phyloP scores from a whole-genome alignment of 2,888 invertebrate species.

The Metalampra italica region DNA sequence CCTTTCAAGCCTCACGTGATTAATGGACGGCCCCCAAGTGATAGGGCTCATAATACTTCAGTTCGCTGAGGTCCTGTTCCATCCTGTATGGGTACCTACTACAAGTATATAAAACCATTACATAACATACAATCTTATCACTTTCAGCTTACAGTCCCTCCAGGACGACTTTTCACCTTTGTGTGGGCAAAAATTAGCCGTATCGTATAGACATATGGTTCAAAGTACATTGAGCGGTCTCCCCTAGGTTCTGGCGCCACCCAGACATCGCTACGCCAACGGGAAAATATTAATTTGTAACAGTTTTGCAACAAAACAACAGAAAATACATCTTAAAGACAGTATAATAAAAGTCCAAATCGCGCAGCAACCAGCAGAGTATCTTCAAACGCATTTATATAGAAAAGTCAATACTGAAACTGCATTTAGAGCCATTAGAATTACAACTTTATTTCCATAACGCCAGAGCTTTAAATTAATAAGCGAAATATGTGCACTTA shows the following conservation, averaged over 20 bases:
- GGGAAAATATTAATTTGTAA: slow-evolving; percentile 35
- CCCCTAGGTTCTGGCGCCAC: slow-evolving; percentile 36
- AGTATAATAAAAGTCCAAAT: slow-evolving; percentile 12
- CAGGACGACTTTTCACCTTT: not conserved
- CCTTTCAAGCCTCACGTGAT: too few species aligned
- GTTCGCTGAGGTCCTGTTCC: too few species aligned
- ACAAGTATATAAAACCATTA: not conserved
- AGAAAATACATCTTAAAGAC: slow-evolving; percentile 18
- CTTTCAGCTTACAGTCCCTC: not conserved
- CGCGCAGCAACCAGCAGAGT: slow-evolving; percentile 7
- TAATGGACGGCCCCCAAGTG: too few species aligned
- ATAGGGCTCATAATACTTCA: too few species aligned
- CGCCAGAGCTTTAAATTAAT: slow-evolving; percentile 8
- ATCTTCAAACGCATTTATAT: slow-evolving; percentile 27
- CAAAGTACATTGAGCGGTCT: not conserved
- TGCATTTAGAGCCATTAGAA: slow-evolving; percentile 16
- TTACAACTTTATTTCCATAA: slow-evolving; percentile 9
- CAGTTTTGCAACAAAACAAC: slow-evolving; percentile 15
- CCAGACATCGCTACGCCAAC: slow-evolving; percentile 44
- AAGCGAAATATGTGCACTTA: slow-evolving; percentile 10
- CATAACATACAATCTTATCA: not conserved
- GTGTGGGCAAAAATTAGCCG: not conserved
- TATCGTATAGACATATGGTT: not conserved
- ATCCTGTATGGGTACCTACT: too few species aligned
- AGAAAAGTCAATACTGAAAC: slow-evolving; percentile 48